These are phyloP conservation scores for Myotis lucifugus DNA, from an alignment of 2,113 vertebrate species.

Conservation along the genomic window DNA sequence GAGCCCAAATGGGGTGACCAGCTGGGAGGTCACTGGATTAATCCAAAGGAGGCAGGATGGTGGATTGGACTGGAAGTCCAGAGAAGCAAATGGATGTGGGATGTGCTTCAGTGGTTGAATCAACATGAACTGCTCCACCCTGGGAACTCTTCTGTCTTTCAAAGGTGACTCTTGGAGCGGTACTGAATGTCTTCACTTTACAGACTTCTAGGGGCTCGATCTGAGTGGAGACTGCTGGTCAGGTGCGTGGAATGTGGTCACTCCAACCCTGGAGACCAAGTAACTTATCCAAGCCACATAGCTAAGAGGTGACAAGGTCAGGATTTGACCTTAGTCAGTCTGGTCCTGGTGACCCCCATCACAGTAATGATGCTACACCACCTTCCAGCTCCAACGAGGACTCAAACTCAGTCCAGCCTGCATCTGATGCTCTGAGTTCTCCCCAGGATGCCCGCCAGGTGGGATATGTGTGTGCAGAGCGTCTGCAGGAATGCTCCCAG, in stretches of 20 bases:
- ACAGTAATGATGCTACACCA: not conserved
- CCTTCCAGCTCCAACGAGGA: not conserved
- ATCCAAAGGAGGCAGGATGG: not conserved
- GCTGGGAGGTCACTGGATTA: not conserved
- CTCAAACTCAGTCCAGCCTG: not conserved
- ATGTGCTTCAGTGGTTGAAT: not conserved
- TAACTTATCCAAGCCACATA: not conserved
- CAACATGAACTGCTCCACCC: not conserved
- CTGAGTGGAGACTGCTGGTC: not conserved
- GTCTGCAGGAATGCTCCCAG: not conserved
- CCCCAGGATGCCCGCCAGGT: not conserved
- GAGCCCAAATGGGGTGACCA: not conserved
- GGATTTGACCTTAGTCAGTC: not conserved
- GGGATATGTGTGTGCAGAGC: not conserved
- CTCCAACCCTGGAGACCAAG: not conserved
- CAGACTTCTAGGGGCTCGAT: not conserved
- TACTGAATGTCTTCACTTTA: not conserved
- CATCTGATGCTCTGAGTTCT: not conserved
- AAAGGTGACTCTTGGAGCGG: not conserved
- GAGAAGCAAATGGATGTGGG: not conserved
- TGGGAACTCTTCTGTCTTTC: not conserved
- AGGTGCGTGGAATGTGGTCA: not conserved
- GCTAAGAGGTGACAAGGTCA: not conserved
- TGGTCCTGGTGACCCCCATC: not conserved
- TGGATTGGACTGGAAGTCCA: not conserved